These are phyloP conservation scores for Peromyscus eremicus DNA, from an alignment of 2,797 vertebrate species.

Conservation along the genomic window DNA sequence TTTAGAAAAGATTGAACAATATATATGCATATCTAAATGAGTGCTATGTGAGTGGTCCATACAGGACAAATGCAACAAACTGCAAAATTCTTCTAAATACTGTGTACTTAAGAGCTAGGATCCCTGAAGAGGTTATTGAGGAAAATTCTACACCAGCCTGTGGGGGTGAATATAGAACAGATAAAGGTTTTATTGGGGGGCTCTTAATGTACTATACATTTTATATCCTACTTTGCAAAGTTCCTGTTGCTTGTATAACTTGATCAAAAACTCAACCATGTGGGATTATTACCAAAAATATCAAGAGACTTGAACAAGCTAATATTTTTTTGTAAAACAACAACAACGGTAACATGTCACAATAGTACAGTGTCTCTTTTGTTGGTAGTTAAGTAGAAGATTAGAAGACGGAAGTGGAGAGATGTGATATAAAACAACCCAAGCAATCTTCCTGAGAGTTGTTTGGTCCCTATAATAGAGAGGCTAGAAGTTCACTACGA, in stretches of 20 bases:
- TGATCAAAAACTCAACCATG: background rate
- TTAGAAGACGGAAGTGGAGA: no score
- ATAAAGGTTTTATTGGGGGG: fast-evolving
- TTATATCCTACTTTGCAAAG: background rate
- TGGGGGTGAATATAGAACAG: background rate
- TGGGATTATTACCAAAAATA: background rate
- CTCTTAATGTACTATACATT: no score
- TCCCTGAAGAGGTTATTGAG: background rate
- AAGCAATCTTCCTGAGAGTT: background rate
- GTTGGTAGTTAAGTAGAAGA: background rate
- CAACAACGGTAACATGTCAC: no score
- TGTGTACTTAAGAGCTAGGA: background rate
- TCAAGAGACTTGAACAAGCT: background rate
- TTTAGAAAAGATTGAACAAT: background rate
- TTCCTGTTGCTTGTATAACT: background rate
- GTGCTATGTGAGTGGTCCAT: background rate
- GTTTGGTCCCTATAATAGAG: background rate
- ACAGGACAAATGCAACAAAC: background rate
- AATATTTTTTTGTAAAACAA: background rate
- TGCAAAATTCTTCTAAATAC: background rate
- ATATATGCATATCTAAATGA: background rate
- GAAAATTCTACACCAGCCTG: background rate
- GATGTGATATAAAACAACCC: background rate
- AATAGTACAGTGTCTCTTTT: background rate
- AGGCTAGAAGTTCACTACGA: background rate